phyloP scores from a whole-genome alignment of 2,888 invertebrate species.

The Oxyscelio sp. region DNA sequence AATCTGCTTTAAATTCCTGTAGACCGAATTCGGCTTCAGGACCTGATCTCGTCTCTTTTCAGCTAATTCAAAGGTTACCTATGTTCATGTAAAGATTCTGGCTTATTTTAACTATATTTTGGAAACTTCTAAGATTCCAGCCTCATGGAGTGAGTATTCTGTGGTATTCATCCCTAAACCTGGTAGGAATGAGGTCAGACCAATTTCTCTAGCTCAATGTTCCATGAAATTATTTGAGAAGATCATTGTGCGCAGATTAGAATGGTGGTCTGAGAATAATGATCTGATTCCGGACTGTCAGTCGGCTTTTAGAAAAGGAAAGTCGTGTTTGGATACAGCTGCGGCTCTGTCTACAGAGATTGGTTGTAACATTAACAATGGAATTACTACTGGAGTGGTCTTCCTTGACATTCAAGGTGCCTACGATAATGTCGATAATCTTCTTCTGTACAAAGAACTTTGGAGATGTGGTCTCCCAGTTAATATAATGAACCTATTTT shows the following conservation, averaged over 20 bases:
- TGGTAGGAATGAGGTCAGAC: neutral
- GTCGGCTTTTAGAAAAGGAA: constrained; percentile 49
- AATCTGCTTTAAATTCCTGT: neutral
- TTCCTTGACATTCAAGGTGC: constrained; percentile 38
- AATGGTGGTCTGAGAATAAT: constrained; percentile 55
- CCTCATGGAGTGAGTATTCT: neutral
- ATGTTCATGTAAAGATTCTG: neutral
- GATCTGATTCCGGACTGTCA: constrained; percentile 41
- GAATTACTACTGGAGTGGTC: neutral
- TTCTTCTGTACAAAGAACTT: neutral
- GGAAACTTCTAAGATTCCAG: neutral
- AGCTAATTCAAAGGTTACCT: neutral
- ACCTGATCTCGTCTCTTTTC: neutral
- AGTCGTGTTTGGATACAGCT: constrained; percentile 28
- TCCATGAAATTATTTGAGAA: constrained; percentile 50
- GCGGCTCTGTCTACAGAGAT: neutral
- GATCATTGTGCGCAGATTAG: too few relatives aligned
- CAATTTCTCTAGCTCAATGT: neutral
- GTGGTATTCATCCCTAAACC: constrained; percentile 5
- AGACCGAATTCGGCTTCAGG: neutral
- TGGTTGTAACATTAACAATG: neutral
- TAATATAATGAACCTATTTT: neutral
- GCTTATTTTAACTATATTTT: neutral
- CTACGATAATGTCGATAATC: constrained; percentile 16
- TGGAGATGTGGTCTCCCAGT: neutral